Percentiles rank a stretch among this genome's conserved stretches.
Conservation (phyloP, 2,888 invertebrate species). For the Trilocha varians region DNA sequence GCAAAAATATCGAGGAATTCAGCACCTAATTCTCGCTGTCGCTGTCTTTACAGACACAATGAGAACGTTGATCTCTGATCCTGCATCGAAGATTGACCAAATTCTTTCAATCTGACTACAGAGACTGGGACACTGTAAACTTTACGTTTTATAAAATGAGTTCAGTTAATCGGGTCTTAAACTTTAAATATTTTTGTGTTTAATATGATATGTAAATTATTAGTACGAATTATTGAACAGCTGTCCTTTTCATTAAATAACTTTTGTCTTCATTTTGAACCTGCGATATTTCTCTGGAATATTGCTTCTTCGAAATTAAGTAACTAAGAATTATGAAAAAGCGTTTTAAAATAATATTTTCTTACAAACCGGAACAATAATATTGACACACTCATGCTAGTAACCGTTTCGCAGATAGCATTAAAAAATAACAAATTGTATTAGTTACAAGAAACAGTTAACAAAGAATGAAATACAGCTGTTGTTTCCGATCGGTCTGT, state of each 20-base stretch:
- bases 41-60: slow-evolving; percentile 61
- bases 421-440: slow-evolving; percentile 1
- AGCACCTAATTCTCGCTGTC: slow-evolving; percentile 66
- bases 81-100: slow-evolving; percentile 54
- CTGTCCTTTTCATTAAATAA: too few species aligned
- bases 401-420: not conserved
- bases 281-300: too few species aligned
- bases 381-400: not conserved
- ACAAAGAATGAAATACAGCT: slow-evolving; percentile 5
- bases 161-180: too few species aligned
- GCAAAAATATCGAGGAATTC: slow-evolving; percentile 68
- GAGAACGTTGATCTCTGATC: slow-evolving; percentile 63
- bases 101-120: slow-evolving; percentile 37
- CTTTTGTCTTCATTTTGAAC: too few species aligned
- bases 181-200: too few species aligned
- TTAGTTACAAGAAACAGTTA: slow-evolving; percentile 1
- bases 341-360: not conserved
- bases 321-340: not conserved
- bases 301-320: too few species aligned
- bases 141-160: too few species aligned
- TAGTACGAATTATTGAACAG: too few species aligned
- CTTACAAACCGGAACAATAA: not conserved
- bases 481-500: slow-evolving; percentile 5
- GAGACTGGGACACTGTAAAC: too few species aligned
- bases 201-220: too few species aligned